Evolutionary conservation across 2,113 vertebrate genomes (phyloP).

Genomic region (Nothocercus nigrocapillus): DNA sequence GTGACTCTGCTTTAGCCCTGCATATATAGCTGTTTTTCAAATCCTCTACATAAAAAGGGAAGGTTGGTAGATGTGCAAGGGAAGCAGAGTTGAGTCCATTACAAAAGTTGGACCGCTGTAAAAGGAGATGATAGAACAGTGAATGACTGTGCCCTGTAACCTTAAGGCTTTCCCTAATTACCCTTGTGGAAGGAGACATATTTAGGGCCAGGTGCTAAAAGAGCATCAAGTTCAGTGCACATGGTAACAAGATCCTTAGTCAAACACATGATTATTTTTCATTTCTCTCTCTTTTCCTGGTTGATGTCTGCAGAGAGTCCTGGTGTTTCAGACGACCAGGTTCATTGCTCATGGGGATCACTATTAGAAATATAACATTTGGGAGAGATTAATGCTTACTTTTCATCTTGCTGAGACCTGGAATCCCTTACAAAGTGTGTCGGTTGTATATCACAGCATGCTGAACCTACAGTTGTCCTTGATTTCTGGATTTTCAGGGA

Average conservation of each 20-base stretch:
- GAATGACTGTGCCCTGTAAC: not conserved
- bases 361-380: not conserved
- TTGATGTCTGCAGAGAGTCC: not conserved
- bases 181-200: not conserved
- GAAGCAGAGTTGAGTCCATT: not conserved
- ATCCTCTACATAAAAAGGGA: not conserved
- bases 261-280: not conserved
- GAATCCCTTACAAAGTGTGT: not conserved
- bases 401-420: not conserved
- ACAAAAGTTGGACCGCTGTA: not conserved
- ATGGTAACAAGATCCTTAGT: not conserved
- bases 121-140: not conserved
- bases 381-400: not conserved
- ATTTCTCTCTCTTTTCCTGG: not conserved
- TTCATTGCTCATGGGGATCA: not conserved
- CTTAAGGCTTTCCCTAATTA: not conserved
- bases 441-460: not conserved
- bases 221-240: not conserved
- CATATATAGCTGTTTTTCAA: not conserved
- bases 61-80: fast-evolving
- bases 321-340: not conserved
- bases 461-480: fast-evolving
- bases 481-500: not conserved
- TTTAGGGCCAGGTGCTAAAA: not conserved
- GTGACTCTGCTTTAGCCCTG: not conserved